Evolutionary conservation across 2,797 vertebrate genomes (phyloP).

Genomic region (Decapterus maruadsi): DNA sequence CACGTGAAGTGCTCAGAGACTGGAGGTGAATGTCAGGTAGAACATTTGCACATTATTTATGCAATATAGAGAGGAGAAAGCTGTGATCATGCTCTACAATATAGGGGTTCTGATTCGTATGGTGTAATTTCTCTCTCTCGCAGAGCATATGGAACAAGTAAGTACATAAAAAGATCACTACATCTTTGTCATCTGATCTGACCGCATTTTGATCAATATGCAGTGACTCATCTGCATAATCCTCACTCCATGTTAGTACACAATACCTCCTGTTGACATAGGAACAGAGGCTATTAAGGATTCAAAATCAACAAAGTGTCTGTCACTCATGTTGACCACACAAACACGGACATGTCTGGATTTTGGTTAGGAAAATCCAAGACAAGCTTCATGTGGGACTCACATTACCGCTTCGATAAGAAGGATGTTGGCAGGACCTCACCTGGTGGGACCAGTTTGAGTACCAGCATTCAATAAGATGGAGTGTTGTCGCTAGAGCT

Average conservation of each 20-base stretch:
- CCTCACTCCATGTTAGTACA: slow-evolving; percentile 40
- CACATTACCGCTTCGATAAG: slow-evolving; percentile 4
- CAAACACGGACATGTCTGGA: slow-evolving; percentile 7
- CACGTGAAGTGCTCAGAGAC: slow-evolving; percentile 8
- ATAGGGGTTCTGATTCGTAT: background rate
- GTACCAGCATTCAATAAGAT: background rate
- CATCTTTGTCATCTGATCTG: slow-evolving; percentile 26
- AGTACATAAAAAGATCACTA: background rate
- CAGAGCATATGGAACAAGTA: background rate
- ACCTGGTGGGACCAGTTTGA: background rate
- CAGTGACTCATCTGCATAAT: slow-evolving; percentile 49
- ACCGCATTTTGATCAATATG: slow-evolving; percentile 48
- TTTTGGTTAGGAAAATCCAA: background rate
- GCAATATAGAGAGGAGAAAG: background rate
- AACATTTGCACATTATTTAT: slow-evolving; percentile 2
- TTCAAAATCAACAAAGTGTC: slow-evolving; percentile 29
- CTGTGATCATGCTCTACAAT: background rate
- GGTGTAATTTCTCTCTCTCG: background rate
- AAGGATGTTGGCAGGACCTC: slow-evolving; percentile 4
- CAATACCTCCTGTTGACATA: slow-evolving; percentile 38
- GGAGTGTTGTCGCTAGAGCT: background rate
- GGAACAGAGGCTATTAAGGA: slow-evolving; percentile 14
- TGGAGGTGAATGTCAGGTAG: background rate
- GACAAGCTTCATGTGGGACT: background rate
- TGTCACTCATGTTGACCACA: slow-evolving; percentile 19